A percentile compares a stretch with the other conserved stretches of the same genome.
phyloP scores from a whole-genome alignment of 2,888 invertebrate species.

The Steinernema scapterisci region DNA sequence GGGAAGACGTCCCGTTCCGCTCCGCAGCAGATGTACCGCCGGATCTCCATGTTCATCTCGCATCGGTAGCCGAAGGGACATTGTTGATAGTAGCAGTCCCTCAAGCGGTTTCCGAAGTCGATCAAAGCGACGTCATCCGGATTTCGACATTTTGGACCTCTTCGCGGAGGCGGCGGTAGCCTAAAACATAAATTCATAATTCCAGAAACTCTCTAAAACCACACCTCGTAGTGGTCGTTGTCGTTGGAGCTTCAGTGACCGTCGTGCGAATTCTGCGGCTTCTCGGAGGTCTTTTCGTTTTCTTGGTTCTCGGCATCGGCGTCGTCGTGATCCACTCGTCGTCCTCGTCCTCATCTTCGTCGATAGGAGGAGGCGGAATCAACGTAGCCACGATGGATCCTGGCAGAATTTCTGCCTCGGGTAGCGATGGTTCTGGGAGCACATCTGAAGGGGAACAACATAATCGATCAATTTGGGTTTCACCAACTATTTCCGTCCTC shows the following conservation, averaged over 20 bases:
- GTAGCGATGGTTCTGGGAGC: not conserved
- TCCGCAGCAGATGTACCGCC: constrained; percentile 56
- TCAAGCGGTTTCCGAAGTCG: constrained; percentile 54
- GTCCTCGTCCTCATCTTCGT: constrained; percentile 32
- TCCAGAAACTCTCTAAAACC: constrained; percentile 33
- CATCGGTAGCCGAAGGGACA: constrained; percentile 53
- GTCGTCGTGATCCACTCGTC: constrained; percentile 8
- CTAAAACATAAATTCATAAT: constrained; percentile 38
- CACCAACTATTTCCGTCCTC: not conserved
- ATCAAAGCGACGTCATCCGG: constrained; percentile 50
- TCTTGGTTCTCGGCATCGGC: constrained; percentile 31
- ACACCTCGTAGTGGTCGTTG: constrained; percentile 24
- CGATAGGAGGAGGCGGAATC: not conserved
- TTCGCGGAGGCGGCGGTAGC: constrained; percentile 38
- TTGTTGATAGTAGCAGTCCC: constrained; percentile 54
- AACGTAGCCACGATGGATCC: constrained; percentile 3
- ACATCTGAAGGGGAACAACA: not conserved
- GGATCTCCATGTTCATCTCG: constrained; percentile 54
- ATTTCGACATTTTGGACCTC: constrained; percentile 52
- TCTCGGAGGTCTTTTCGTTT: constrained; percentile 36
- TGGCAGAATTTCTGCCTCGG: not conserved
- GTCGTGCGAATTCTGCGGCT: constrained; percentile 22
- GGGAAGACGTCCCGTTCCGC: constrained; percentile 45
- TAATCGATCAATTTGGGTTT: not conserved
- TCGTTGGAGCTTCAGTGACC: constrained; percentile 15